These are phyloP conservation scores for Thomomys bottae DNA, from an alignment of 2,113 vertebrate species.

Conservation along the genomic window DNA sequence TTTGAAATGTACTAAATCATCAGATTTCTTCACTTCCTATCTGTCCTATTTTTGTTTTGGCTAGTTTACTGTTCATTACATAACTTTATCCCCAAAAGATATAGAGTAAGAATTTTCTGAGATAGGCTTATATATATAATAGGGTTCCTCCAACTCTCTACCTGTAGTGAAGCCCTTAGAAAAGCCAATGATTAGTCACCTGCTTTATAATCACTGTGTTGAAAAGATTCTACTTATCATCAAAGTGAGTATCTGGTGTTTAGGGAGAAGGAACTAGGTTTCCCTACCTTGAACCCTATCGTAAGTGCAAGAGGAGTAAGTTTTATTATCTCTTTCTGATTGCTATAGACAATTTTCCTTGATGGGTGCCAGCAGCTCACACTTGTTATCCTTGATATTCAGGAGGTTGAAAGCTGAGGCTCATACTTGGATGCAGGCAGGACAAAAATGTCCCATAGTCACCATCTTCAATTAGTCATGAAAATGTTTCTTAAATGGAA, in stretches of 20 bases:
- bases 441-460: too few species aligned
- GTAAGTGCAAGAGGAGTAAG: not conserved
- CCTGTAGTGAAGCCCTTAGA: conserved; percentile 40
- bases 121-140: not conserved
- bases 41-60: conserved; percentile 14
- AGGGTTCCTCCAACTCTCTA: conserved; percentile 9
- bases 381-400: too few species aligned
- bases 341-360: not conserved
- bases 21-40: not conserved
- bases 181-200: conserved; percentile 13
- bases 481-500: too few species aligned
- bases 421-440: too few species aligned
- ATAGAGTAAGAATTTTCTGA: not conserved
- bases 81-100: conserved; percentile 39
- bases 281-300: not conserved
- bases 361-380: too few species aligned
- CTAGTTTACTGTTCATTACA: not conserved
- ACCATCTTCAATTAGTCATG: too few species aligned
- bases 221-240: conserved; percentile 20
- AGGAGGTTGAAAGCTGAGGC: too few species aligned
- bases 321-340: conserved; percentile 27
- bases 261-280: conserved; percentile 24
- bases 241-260: conserved; percentile 47
- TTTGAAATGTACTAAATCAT: not conserved
- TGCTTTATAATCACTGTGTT: conserved; percentile 6